Percentiles rank a stretch among this genome's conserved stretches.
These are phyloP conservation scores for Beris morrisii DNA, from an alignment of 2,888 invertebrate genomes.

Conservation along the genomic window DNA sequence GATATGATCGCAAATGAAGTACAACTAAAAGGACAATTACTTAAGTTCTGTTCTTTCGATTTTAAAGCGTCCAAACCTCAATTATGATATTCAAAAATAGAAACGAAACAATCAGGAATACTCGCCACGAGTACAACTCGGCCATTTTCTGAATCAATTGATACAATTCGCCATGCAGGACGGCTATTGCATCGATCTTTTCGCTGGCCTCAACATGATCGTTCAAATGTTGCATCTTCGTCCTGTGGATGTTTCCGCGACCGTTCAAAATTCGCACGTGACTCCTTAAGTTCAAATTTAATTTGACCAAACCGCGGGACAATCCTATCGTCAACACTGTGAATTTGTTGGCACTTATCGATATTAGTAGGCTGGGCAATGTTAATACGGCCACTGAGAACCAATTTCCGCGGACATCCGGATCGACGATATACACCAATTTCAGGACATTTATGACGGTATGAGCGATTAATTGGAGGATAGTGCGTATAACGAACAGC, in stretches of 20 bases:
- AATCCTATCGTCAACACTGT: constrained; percentile 5
- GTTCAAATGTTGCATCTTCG: constrained; percentile 9
- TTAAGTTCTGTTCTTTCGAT: neutral
- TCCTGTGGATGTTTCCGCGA: neutral
- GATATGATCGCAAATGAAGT: constrained; percentile 26
- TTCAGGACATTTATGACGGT: constrained; percentile 4
- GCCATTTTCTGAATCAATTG: constrained; percentile 3
- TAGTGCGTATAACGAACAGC: constrained; percentile 10
- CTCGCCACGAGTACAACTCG: constrained; percentile 27
- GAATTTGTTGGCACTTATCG: constrained; percentile 15
- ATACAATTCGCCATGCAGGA: constrained; percentile 5
- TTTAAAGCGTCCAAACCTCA: constrained; percentile 20
- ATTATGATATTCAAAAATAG: constrained; percentile 35
- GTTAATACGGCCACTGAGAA: constrained; percentile 6
- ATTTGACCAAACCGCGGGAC: constrained; percentile 7
- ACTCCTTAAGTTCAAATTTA: constrained; percentile 14
- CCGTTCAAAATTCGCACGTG: constrained; percentile 11
- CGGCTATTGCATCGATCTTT: constrained; percentile 9
- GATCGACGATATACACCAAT: neutral
- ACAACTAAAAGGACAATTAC: constrained; percentile 14
- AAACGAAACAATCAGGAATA: constrained; percentile 32
- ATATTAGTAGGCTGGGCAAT: constrained; percentile 19
- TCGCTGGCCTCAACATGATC: constrained; percentile 7
- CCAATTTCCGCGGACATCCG: neutral
- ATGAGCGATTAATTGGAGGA: constrained; percentile 14